These are phyloP conservation scores for Echiichthys vipera DNA, from an alignment of 2,797 vertebrate species.

Conservation along the genomic window DNA sequence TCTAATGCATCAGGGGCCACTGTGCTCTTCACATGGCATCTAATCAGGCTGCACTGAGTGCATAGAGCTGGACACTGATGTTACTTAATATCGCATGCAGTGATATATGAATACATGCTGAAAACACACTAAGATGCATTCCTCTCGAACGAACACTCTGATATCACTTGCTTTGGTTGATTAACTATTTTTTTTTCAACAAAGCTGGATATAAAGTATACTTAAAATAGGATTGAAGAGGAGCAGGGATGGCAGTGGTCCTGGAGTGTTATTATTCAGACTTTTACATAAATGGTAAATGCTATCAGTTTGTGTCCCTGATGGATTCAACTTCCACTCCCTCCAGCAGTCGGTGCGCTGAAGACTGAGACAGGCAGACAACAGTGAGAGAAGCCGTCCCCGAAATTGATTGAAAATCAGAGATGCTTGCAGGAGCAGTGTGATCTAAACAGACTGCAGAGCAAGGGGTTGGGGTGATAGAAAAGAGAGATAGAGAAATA, in stretches of 20 bases:
- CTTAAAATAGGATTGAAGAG: slow-evolving; percentile 48
- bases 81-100: slow-evolving; percentile 8
- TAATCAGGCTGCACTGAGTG: slow-evolving; percentile 33
- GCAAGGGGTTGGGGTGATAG: slow-evolving; percentile 51
- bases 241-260: slow-evolving; percentile 33
- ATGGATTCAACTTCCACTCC: slow-evolving; percentile 58
- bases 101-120: neutral
- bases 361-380: slow-evolving; percentile 67
- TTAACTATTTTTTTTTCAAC: slow-evolving; percentile 5
- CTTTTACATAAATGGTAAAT: slow-evolving; percentile 51
- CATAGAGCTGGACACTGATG: slow-evolving; percentile 13
- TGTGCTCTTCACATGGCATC: slow-evolving; percentile 48
- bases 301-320: slow-evolving; percentile 44
- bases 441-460: slow-evolving; percentile 74
- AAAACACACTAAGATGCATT: neutral
- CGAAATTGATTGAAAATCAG: slow-evolving; percentile 81
- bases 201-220: slow-evolving; percentile 13
- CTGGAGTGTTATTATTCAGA: slow-evolving; percentile 42
- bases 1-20: slow-evolving; percentile 52
- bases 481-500: slow-evolving; percentile 47
- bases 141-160: neutral
- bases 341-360: slow-evolving; percentile 49
- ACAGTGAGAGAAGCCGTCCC: slow-evolving; percentile 52
- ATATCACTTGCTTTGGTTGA: neutral
- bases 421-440: slow-evolving; percentile 68